A percentile compares a stretch with the other conserved stretches of the same genome.
Conservation (phyloP, 2,797 vertebrate species). For the Arrhamphus sclerolepis region DNA sequence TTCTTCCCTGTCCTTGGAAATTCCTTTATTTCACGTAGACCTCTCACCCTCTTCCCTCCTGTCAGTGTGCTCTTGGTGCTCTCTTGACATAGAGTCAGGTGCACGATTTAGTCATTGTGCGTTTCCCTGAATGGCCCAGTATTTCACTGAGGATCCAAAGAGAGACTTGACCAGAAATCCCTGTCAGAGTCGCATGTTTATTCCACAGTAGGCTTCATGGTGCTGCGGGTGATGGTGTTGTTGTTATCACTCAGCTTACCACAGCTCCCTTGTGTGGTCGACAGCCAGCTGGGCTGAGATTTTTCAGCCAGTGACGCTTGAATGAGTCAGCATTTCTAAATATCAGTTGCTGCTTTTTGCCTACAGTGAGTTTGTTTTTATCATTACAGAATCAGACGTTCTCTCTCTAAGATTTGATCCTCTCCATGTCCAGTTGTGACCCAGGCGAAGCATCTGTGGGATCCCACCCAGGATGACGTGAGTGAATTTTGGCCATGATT, state of each 20-base stretch:
- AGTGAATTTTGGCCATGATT: conserved; percentile 52
- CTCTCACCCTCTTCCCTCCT: conserved; percentile 48
- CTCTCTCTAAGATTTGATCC: conserved; percentile 18
- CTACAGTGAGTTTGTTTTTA: conserved; percentile 19
- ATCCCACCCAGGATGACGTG: conserved; percentile 60
- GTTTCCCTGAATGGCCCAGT: conserved; percentile 45
- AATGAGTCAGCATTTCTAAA: conserved; percentile 62
- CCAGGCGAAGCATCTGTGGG: conserved; percentile 35
- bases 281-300: conserved; percentile 42
- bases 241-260: conserved; percentile 51
- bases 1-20: conserved; percentile 79
- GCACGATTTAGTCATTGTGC: conserved; percentile 67
- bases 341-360: conserved; percentile 26
- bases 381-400: conserved; percentile 21
- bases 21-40: conserved; percentile 58
- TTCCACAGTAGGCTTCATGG: conserved; percentile 36
- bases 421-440: conserved; percentile 32
- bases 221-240: conserved; percentile 33
- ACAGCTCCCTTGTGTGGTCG: conserved; percentile 33
- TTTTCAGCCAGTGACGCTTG: conserved; percentile 20
- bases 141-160: conserved; percentile 38
- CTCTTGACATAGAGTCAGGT: conserved; percentile 69
- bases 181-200: conserved; percentile 47
- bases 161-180: conserved; percentile 24
- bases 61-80: conserved; percentile 49